Conservation (phyloP, 2,888 invertebrate species). For the Diaphora mendica region DNA sequence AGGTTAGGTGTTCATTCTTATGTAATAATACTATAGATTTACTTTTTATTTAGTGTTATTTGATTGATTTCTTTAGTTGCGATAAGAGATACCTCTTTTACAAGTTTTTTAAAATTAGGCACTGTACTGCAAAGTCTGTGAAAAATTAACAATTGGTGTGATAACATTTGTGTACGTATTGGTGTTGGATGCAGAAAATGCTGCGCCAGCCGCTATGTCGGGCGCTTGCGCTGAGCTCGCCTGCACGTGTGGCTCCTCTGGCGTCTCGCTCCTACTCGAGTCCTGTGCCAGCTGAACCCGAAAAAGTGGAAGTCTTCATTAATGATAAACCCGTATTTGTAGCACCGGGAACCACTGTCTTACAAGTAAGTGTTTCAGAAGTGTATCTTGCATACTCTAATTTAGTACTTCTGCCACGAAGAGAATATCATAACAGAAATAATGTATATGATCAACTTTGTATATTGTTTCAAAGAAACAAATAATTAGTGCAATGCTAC, state of each 20-base stretch:
- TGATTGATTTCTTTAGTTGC: slow-evolving; percentile 22
- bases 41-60: slow-evolving; percentile 50
- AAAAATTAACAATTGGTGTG: slow-evolving; percentile 27
- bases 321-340: slow-evolving; percentile 98
- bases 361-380: slow-evolving; percentile 90
- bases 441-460: background rate
- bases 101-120: slow-evolving; percentile 2
- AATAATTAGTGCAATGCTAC: background rate
- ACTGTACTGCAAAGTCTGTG: slow-evolving; percentile 7
- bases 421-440: background rate
- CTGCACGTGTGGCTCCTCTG: slow-evolving; percentile 74
- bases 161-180: slow-evolving; percentile 48
- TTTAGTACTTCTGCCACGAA: background rate
- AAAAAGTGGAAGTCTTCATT: slow-evolving; percentile 97
- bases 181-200: slow-evolving; percentile 86
- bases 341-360: slow-evolving; percentile 97
- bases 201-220: slow-evolving; percentile 91
- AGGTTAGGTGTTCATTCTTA: slow-evolving; percentile 83
- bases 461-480: background rate
- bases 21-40: slow-evolving; percentile 80
- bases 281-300: slow-evolving; percentile 85
- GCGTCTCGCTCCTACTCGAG: slow-evolving; percentile 81
- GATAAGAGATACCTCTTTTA: background rate
- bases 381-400: background rate
- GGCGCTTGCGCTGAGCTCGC: slow-evolving; percentile 86